Percentiles rank a stretch among this genome's conserved stretches.
Evolutionary conservation across 2,888 invertebrate genomes (phyloP).

Genomic region (Agrochola litura): DNA sequence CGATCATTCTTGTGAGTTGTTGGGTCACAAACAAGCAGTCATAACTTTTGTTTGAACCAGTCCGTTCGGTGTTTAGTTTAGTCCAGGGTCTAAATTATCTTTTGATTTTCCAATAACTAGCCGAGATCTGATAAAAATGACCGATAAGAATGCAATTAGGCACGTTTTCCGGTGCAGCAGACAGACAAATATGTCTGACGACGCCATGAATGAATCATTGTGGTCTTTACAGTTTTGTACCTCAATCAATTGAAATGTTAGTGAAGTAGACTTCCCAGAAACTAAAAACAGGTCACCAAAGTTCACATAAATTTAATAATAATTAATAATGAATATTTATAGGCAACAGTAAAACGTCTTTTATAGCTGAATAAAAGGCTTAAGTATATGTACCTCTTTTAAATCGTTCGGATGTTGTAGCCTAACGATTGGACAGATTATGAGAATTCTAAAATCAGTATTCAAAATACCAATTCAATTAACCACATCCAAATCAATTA

Average conservation of each 20-base stretch:
- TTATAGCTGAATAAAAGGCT: too few species aligned
- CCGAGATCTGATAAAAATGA: not conserved
- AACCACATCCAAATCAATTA: slow-evolving; percentile 10
- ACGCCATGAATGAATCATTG: slow-evolving; percentile 44
- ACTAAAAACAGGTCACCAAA: slow-evolving; percentile 33
- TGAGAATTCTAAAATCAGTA: slow-evolving; percentile 8
- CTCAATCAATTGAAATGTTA: slow-evolving; percentile 1
- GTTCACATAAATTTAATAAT: slow-evolving; percentile 4
- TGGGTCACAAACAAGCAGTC: not conserved
- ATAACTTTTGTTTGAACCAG: not conserved
- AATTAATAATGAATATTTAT: not conserved
- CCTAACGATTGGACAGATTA: not conserved
- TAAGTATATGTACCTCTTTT: too few species aligned
- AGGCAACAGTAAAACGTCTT: not conserved
- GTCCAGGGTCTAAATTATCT: not conserved
- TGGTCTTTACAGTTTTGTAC: not conserved
- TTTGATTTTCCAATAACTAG: not conserved
- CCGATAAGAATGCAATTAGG: slow-evolving; percentile 15
- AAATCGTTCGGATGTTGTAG: not conserved
- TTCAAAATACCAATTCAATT: not conserved
- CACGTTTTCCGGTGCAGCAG: slow-evolving; percentile 27
- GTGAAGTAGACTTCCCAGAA: slow-evolving; percentile 19
- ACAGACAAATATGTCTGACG: slow-evolving; percentile 17
- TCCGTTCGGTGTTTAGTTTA: not conserved
- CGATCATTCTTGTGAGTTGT: not conserved